Evolutionary conservation across 2,113 vertebrate species (phyloP).

Genomic region (Misgurnus anguillicaudatus): DNA sequence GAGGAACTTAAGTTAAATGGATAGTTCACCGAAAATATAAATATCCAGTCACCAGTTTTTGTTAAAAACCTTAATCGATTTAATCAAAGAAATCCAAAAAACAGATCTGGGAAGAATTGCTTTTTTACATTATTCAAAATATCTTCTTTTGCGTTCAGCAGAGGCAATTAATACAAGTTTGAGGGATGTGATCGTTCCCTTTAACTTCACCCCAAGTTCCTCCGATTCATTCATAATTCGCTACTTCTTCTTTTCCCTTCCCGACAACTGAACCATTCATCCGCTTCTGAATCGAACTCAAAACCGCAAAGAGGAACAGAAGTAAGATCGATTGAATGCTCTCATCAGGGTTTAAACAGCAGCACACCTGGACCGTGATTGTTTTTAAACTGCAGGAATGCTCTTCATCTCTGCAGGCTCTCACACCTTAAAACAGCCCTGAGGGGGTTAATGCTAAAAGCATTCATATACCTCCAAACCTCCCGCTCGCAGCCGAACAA

Average conservation of each 20-base stretch:
- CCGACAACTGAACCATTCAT: slow-evolving; percentile 17
- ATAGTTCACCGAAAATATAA: too few relatives aligned
- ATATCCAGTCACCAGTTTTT: too few relatives aligned
- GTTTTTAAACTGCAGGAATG: slow-evolving; percentile 44
- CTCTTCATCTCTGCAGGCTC: slow-evolving; percentile 19
- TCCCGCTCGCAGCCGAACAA: background rate
- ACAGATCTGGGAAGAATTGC: too few relatives aligned
- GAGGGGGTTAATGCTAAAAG: background rate
- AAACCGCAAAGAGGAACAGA: slow-evolving; percentile 34
- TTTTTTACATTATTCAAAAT: too few relatives aligned
- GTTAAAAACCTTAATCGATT: too few relatives aligned
- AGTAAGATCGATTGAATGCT: slow-evolving; percentile 9
- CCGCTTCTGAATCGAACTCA: slow-evolving; percentile 24
- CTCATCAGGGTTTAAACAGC: background rate
- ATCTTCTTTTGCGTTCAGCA: too few relatives aligned
- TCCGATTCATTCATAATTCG: slow-evolving; percentile 29
- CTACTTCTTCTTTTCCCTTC: slow-evolving; percentile 35
- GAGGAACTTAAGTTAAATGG: too few relatives aligned
- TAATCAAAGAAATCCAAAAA: too few relatives aligned
- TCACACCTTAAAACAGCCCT: slow-evolving; percentile 13
- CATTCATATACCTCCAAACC: slow-evolving; percentile 16
- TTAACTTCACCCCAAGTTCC: background rate
- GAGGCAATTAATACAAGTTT: too few relatives aligned
- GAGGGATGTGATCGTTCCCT: too few relatives aligned
- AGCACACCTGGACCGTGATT: slow-evolving; percentile 38